Evolutionary conservation across 2,797 vertebrate species (phyloP).

Genomic region (Jordanella pulchra): DNA sequence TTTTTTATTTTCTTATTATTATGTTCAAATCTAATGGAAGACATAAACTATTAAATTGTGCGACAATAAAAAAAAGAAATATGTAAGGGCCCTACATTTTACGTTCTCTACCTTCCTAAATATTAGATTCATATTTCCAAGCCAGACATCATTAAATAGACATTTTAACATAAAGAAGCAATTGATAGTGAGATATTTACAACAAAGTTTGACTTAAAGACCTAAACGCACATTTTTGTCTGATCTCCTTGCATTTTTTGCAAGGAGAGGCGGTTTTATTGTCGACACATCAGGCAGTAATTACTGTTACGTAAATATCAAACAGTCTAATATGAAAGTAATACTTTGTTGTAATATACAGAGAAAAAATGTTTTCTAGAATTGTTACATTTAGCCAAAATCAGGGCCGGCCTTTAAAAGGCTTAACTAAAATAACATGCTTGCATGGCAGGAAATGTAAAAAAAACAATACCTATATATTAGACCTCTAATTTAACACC

Average conservation of each 20-base stretch:
- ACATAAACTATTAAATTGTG: no score
- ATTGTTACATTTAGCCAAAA: neutral
- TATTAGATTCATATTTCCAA: neutral
- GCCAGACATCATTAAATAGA: neutral
- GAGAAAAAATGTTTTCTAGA: neutral
- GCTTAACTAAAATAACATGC: neutral
- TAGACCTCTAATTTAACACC: slow-evolving; percentile 48
- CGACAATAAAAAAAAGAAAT: neutral
- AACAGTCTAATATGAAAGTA: no score
- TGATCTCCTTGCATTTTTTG: no score
- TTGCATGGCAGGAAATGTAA: slow-evolving; percentile 72
- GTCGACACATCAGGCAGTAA: no score
- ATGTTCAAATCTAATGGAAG: neutral
- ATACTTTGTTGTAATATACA: neutral
- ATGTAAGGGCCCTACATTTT: neutral
- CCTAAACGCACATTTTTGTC: neutral
- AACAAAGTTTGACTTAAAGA: neutral
- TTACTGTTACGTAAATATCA: no score
- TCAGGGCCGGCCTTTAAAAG: neutral
- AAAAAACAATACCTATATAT: slow-evolving; percentile 70
- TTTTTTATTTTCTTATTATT: neutral
- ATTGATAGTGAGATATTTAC: neutral
- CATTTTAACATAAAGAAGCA: neutral
- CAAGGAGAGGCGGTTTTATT: no score
- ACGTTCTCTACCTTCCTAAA: neutral